phyloP scores from a whole-genome alignment of 2,888 invertebrate genomes.

The Agrochola macilenta region DNA sequence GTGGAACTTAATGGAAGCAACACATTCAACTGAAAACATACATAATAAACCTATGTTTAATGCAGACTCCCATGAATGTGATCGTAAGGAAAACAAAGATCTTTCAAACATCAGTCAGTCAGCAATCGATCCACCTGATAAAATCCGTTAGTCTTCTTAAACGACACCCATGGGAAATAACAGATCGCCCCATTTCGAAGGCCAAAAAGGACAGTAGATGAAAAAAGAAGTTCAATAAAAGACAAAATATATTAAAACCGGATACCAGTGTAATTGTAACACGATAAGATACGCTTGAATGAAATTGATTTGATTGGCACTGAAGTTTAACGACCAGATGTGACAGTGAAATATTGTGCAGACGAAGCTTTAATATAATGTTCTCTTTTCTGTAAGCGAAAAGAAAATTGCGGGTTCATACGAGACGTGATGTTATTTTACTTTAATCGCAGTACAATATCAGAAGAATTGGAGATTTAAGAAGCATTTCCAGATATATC shows the following conservation, averaged over 20 bases:
- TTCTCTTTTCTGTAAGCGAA: slow-evolving; percentile 14
- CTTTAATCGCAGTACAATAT: neutral
- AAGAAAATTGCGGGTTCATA: slow-evolving; percentile 14
- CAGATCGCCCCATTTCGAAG: slow-evolving; percentile 21
- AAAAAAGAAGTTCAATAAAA: slow-evolving; percentile 34
- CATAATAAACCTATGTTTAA: neutral
- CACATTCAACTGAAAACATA: neutral
- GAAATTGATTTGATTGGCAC: slow-evolving; percentile 52
- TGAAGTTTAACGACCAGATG: slow-evolving; percentile 55
- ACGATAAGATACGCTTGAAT: slow-evolving; percentile 40
- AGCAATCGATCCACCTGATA: slow-evolving; percentile 21
- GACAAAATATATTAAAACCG: slow-evolving; percentile 47
- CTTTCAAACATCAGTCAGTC: slow-evolving; percentile 13
- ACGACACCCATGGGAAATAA: slow-evolving; percentile 49
- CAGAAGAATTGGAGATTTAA: neutral
- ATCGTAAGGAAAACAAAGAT: slow-evolving; percentile 25
- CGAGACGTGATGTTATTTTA: slow-evolving; percentile 19
- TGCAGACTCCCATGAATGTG: neutral
- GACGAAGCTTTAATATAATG: slow-evolving; percentile 19
- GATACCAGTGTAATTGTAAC: slow-evolving; percentile 47
- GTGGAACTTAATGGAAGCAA: neutral
- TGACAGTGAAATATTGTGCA: slow-evolving; percentile 43
- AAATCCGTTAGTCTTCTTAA: slow-evolving; percentile 16
- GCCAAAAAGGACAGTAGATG: slow-evolving; percentile 18
- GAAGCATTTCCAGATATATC: neutral